phyloP scores from a whole-genome alignment of 1,140 invertebrate genomes.

The Cyclina sinensis region DNA sequence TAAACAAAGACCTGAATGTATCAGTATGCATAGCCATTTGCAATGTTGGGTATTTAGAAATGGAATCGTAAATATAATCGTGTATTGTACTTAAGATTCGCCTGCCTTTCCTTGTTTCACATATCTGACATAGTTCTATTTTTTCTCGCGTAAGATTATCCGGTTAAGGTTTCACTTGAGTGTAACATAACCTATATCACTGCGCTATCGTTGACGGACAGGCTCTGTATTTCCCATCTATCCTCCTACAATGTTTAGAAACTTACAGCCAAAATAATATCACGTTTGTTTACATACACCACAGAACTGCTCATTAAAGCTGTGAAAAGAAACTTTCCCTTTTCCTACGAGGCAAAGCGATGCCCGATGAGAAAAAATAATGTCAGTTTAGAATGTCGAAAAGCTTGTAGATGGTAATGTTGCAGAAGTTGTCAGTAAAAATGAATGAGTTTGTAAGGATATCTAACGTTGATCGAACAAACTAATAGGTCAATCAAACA shows the following conservation, averaged over 20 bases:
- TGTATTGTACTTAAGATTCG: no score
- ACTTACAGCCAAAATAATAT: constrained; percentile 62
- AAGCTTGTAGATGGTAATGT: background rate
- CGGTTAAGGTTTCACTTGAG: constrained; percentile 6
- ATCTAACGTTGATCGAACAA: background rate
- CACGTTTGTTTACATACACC: constrained; percentile 60
- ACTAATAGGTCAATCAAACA: background rate
- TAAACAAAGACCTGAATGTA: no score
- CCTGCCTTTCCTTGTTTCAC: background rate
- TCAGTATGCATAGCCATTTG: no score
- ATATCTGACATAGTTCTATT: constrained; percentile 28
- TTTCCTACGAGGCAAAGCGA: background rate
- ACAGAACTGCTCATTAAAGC: constrained; percentile 56
- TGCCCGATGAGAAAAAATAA: background rate
- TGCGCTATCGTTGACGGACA: constrained; percentile 56
- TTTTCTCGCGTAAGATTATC: constrained; percentile 53
- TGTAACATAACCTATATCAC: constrained; percentile 44
- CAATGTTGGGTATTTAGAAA: no score
- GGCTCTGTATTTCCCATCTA: constrained; percentile 53
- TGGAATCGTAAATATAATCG: no score
- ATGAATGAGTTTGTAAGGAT: background rate
- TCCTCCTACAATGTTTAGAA: constrained; percentile 59
- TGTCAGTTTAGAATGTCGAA: background rate
- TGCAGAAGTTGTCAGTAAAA: background rate
- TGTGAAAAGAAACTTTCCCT: background rate